Base-by-base conservation (phyloP, 2,888 invertebrate genomes). In the Xestia ashworthii region DNA sequence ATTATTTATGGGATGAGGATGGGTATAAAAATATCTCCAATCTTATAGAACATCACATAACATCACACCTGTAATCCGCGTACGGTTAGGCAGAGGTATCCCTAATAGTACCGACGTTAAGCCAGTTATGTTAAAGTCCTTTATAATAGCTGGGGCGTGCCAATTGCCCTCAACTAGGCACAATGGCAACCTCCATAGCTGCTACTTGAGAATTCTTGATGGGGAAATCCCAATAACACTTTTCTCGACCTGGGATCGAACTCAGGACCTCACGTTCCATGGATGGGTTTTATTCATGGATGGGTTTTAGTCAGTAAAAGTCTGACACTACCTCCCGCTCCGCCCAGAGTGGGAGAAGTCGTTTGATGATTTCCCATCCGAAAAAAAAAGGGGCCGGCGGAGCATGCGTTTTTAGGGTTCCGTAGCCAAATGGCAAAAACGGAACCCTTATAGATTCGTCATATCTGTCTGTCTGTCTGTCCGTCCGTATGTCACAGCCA, bases 1-100 rank as follows among this genome's bases (percentile, higher is more conserved):
- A 72, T 82, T 50, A 6, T 50, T 50, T 50, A 67, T 25, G 22
- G 71, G 38, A 38, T 64, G 48, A 41, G 5, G 25, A 16, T 60
- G 22, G 19, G 25, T 14, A 55, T n/a, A 48, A 32, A 78, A 41
- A 62, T 70, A 78, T 12, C 4, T 53, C 62, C 11, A 25, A 32
- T 8, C 22, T 14, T 62, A 12, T 3, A 50, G 5, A 22, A 53
- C 53, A 53, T 48, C 4, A 48, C 48, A 16, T 55, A 55, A 5
- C n/a, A 55, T 55, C 53, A 22, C 22, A 22, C 53, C 53, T 22
- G 53, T 53, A 22, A 53, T 22, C 53, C 22, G 22, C 8, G 53
- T 6, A 53, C 1, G 4, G 22, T 11, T 55, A n/a, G n/a, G 53
- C 53, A 55, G n/a, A 55, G 11, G 11, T 55, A n/a, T 3, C n/a